A percentile compares a stretch with the other conserved stretches of the same genome.
These are phyloP conservation scores for Lycorma delicatula DNA, from an alignment of 1,140 invertebrate species.

Conservation along the genomic window DNA sequence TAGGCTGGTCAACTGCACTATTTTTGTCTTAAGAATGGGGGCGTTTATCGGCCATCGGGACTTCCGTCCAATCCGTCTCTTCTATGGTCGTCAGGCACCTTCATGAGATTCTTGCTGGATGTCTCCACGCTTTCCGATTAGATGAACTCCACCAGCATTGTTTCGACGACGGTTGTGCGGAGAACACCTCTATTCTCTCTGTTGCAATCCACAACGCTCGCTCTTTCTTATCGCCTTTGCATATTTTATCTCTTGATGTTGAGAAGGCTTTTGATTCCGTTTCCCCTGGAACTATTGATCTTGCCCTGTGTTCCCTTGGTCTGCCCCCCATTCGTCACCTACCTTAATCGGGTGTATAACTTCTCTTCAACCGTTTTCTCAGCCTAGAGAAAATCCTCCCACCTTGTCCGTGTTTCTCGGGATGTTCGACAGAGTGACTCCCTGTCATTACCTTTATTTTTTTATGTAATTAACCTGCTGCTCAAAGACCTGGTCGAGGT, in stretches of 20 bases:
- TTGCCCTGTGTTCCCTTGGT: neutral
- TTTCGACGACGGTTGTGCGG: neutral
- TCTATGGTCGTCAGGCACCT: neutral
- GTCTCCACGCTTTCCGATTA: neutral
- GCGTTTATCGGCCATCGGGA: neutral
- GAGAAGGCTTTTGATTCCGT: neutral
- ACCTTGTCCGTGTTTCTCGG: neutral
- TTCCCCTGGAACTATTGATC: neutral
- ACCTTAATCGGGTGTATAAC: neutral
- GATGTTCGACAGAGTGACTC: neutral
- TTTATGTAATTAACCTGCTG: neutral
- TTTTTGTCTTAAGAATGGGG: neutral
- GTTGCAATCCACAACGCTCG: too few species aligned
- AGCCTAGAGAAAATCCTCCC: neutral
- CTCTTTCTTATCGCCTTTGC: too few species aligned
- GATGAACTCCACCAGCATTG: neutral
- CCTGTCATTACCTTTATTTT: neutral
- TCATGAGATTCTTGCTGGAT: neutral
- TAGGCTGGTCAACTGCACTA: neutral
- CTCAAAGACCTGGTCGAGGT: neutral
- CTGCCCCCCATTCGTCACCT: neutral
- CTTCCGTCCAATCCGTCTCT: neutral
- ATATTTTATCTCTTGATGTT: neutral
- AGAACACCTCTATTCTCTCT: neutral
- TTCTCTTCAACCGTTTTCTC: neutral